Percentiles rank a stretch among this genome's conserved stretches.
Conservation (phyloP, 2,888 invertebrate genomes). For the Synanthedon myopaeformis region DNA sequence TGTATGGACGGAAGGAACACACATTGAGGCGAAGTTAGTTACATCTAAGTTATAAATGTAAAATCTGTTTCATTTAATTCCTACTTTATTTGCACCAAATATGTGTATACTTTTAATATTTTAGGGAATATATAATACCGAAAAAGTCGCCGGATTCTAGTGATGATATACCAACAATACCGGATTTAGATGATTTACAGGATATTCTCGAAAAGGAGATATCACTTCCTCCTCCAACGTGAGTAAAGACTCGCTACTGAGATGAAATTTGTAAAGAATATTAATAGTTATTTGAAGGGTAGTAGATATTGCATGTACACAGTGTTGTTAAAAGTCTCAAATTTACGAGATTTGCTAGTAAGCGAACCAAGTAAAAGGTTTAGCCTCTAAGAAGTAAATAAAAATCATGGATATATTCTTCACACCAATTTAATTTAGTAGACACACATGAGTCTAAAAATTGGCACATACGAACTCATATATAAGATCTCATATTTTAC, state of each 20-base stretch:
- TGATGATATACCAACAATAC: constrained; percentile 64
- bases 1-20: constrained; percentile 61
- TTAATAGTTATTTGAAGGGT: no score
- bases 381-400: no score
- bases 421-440: no score
- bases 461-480: no score
- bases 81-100: neutral
- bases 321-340: no score
- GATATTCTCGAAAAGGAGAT: constrained; percentile 59
- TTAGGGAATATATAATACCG: constrained; percentile 53
- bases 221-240: constrained; percentile 44
- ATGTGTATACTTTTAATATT: constrained; percentile 10
- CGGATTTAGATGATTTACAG: constrained; percentile 59
- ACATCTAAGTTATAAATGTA: neutral
- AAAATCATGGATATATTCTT: no score
- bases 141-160: constrained; percentile 51
- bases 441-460: no score
- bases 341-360: no score
- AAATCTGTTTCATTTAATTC: neutral
- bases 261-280: no score
- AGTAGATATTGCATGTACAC: no score
- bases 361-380: no score
- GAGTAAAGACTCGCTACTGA: constrained; percentile 15
- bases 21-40: constrained; percentile 50
- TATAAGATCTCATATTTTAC: no score